Base-by-base conservation (phyloP, 2,113 vertebrate species). In the Sisor rabdophorus region DNA sequence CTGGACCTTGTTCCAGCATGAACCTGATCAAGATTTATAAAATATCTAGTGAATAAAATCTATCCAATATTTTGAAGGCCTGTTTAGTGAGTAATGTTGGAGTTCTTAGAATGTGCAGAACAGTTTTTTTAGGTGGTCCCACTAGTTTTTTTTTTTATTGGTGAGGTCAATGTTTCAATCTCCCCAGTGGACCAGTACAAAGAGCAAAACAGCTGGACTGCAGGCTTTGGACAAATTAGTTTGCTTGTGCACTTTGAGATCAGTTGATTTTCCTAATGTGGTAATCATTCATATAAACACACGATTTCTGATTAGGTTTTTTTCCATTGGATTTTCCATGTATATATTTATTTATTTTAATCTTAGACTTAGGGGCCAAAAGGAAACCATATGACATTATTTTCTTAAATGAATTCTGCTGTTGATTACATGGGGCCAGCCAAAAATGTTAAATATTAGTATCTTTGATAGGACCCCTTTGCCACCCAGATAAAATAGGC, bases 141-240 rank as follows among this genome's bases (percentile, higher is more conserved):
- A 4, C 17, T 55, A 68, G 36, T 32, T 65, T 52, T 73, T 24
- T 56, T 59, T 44, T 73, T 24, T 56, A 54, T 36, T 36, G 61
- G 59, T 75, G 50, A 74, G 47, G 58, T 24, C 69, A 58, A 58
- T 60, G 26, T 65, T 79, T 77, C 30, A 77, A 36, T 60, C 16
- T 67, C 28, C 47, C 44, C 64, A 79, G 70, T 65, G 26, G 36
- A 64, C 64, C 22, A 80, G 58, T 32, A 65, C 47, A 78, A 77
- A 79, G 44, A 75, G 32, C 1, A 36, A 40, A 61, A 63, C 72
- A 75, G 53, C 24, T 70, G 55, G 50, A 58, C 24, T 4, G 16
- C 40, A 50, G 24, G 58, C 48, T 78, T 47, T 28, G 64, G 40
- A 71, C 24, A 60, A 78, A 59, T 69, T 56, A 64, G 50, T 30